Evolutionary conservation across 2,888 invertebrate species (phyloP).

Genomic region (Epiblema foenella): DNA sequence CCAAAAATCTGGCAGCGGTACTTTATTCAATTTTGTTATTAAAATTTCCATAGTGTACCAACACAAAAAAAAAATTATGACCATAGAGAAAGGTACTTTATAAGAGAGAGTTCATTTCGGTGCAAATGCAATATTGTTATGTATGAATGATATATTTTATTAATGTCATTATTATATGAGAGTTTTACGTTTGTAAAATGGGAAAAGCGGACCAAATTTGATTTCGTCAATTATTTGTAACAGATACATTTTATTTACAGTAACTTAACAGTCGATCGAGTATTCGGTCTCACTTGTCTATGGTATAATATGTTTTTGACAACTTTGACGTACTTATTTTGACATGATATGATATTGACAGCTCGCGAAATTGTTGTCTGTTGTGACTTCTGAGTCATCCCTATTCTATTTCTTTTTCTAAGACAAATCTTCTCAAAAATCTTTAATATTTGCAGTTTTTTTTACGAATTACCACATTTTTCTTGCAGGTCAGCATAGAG

Average conservation of each 20-base stretch:
- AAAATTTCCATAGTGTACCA: constrained; percentile 45
- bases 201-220: too few relatives aligned
- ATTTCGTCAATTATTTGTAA: neutral
- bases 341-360: neutral
- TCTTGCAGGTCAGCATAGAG: constrained; percentile 18
- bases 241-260: neutral
- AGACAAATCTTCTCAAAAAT: constrained; percentile 23
- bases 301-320: neutral
- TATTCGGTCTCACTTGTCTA: constrained; percentile 3
- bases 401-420: constrained; percentile 33
- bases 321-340: constrained; percentile 10
- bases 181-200: too few relatives aligned
- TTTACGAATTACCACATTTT: neutral
- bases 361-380: constrained; percentile 41
- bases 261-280: neutral
- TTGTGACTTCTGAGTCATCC: constrained; percentile 50
- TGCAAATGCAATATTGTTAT: too few relatives aligned
- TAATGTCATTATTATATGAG: too few relatives aligned
- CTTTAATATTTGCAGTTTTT: neutral
- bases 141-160: too few relatives aligned
- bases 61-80: constrained; percentile 35
- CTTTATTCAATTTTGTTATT: constrained; percentile 67
- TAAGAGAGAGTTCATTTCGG: neutral
- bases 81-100: constrained; percentile 32
- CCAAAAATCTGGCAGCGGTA: constrained; percentile 66